Percentiles rank a stretch among this genome's conserved stretches.
Evolutionary conservation across 2,113 vertebrate species (phyloP).

Genomic region (Notiomystis cincta): DNA sequence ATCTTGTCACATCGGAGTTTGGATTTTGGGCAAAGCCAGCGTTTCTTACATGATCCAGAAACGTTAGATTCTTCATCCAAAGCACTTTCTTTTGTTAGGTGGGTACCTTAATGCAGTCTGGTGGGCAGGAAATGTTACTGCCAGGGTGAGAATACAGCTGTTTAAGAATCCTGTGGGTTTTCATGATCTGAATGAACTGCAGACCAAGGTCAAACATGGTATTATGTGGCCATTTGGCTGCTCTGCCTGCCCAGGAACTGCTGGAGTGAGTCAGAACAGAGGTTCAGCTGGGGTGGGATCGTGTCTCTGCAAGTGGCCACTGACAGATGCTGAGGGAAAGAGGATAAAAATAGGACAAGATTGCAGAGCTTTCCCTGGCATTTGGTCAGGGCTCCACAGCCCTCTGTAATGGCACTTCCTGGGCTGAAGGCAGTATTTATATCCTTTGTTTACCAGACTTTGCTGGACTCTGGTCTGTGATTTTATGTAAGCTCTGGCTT

Average conservation of each 20-base stretch:
- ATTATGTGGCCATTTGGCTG: neutral
- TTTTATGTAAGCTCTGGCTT: neutral
- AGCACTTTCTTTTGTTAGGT: constrained; percentile 86
- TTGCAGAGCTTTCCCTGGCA: neutral
- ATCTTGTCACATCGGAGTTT: constrained; percentile 87
- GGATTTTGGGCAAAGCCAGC: constrained; percentile 92
- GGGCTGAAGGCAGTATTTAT: neutral
- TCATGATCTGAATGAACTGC: neutral
- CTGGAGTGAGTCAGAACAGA: neutral
- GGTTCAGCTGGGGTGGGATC: neutral
- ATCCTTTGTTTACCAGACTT: neutral
- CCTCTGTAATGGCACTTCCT: neutral
- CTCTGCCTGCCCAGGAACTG: neutral
- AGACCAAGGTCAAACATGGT: neutral
- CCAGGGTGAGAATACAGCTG: neutral
- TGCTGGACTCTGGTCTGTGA: neutral
- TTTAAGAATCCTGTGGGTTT: rapidly evolving
- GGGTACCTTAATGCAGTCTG: neutral
- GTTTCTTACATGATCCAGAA: constrained; percentile 88
- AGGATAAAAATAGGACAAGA: constrained; percentile 4
- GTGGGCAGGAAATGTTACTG: neutral
- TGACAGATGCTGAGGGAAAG: neutral
- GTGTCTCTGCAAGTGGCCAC: neutral
- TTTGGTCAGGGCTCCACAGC: neutral
- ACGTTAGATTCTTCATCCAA: constrained; percentile 85